These are phyloP conservation scores for Megastigmus dorsalis DNA, from an alignment of 2,888 invertebrate species.

Conservation along the genomic window DNA sequence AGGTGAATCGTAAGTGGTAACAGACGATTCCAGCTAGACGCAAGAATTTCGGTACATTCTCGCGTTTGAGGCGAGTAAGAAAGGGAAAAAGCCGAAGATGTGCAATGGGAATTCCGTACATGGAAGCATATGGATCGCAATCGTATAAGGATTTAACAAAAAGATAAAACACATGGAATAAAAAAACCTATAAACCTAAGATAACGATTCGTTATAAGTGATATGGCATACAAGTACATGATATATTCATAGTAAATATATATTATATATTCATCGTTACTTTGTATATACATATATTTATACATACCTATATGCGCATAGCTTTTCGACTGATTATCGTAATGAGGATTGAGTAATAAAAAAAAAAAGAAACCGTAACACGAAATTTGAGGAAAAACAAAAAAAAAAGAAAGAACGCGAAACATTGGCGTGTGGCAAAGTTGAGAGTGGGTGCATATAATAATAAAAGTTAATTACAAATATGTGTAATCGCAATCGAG, in stretches of 20 bases:
- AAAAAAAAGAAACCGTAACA: constrained; percentile 27
- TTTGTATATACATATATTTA: constrained; percentile 65
- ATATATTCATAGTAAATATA: constrained; percentile 57
- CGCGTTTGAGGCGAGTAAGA: not conserved
- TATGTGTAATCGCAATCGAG: constrained; percentile 7
- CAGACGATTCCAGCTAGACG: constrained; percentile 2
- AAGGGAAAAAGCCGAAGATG: not conserved
- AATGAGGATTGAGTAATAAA: constrained; percentile 61
- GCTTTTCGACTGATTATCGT: constrained; percentile 73
- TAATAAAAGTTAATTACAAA: no score
- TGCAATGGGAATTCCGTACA: not conserved
- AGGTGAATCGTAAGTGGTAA: constrained; percentile 4
- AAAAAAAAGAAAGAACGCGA: not conserved
- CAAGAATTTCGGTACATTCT: not conserved
- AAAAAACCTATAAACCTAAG: constrained; percentile 51
- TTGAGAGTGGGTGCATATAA: not conserved
- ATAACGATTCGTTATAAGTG: constrained; percentile 56
- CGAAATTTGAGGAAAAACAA: not conserved
- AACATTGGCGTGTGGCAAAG: no score
- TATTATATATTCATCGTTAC: constrained; percentile 63
- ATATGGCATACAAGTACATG: constrained; percentile 56
- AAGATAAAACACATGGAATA: constrained; percentile 20
- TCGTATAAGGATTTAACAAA: not conserved
- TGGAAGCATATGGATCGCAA: constrained; percentile 35
- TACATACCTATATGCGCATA: constrained; percentile 68